Evolutionary conservation across 2,797 vertebrate species (phyloP).

Genomic region (Mustela erminea): DNA sequence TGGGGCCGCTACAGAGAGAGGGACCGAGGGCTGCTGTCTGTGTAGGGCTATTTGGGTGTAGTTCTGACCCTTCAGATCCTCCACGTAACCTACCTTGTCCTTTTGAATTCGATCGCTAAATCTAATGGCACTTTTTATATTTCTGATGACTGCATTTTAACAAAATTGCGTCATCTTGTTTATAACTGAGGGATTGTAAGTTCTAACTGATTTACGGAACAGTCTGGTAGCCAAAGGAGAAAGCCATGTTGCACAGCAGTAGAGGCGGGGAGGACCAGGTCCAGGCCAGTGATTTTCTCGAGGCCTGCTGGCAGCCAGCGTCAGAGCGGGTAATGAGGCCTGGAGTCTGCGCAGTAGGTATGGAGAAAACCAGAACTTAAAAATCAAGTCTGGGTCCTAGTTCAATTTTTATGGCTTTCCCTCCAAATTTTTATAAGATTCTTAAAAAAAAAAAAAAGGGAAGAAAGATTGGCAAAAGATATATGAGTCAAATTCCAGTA

Average conservation of each 20-base stretch:
- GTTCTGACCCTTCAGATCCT: not conserved
- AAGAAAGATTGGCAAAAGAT: not conserved
- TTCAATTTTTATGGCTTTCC: not conserved
- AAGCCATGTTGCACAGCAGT: not conserved
- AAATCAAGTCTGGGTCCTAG: not conserved
- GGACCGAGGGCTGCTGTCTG: not conserved
- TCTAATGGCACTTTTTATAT: not conserved
- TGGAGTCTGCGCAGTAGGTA: not conserved
- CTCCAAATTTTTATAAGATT: constrained; percentile 17
- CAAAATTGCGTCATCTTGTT: not conserved
- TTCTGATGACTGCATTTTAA: not conserved
- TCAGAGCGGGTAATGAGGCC: not conserved
- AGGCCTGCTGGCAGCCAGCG: not conserved
- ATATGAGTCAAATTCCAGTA: not conserved
- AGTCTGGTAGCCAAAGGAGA: not conserved
- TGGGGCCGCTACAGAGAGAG: not conserved
- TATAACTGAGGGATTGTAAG: not conserved
- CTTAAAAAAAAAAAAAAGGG: not conserved
- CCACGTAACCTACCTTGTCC: not conserved
- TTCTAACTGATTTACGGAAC: not conserved
- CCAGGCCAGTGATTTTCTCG: not conserved
- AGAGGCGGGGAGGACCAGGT: not conserved
- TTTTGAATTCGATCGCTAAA: not conserved
- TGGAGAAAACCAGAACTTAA: not conserved
- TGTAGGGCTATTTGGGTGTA: not conserved